Evolutionary conservation across 1,140 invertebrate species (phyloP), one percentile per base, ranked within the genome.

Genomic region (Callitettix versicolor): DNA sequence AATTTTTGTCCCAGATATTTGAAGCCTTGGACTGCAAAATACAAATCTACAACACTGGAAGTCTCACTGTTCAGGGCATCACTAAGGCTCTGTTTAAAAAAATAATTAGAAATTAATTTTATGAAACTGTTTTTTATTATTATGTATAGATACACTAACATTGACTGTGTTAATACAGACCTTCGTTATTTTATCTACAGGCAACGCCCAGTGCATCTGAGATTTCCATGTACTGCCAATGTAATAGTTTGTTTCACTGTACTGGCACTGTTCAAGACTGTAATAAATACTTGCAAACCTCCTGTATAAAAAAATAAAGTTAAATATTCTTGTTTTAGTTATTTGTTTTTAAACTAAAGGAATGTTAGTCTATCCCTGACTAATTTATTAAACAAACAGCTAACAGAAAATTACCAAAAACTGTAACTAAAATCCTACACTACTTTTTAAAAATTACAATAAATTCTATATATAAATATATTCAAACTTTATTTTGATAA

Each of bases 231-330:
- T 71, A 18, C 68, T 68, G 2, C 73, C 69, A 3, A 75, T 71
- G 62, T 78, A 73, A 65, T 73, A 80, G 26, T 76, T 63, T 18
- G 71, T 72, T 60, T 79, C 77, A 73, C 71, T n/a, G 68, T 57
- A 21, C 62, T 66, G 5, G 60, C 64, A 33, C 67, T 71, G 44
- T 73, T 62, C 66, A 63, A 38, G 64, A 64, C 59, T 69, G 71
- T 33, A 74, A 58, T 4, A 75, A 57, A 50, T 67, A 71, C 40
- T 76, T 74, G 64, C 79, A 82, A 14, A 74, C 69, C 56, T 75
- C 72, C 78, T 81, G 62, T 20, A 69, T n/a, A 55, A 61, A 33
- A n/a, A n/a, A n/a, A n/a, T n/a, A n/a, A n/a, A n/a, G n/a, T n/a
- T n/a, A n/a, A n/a, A n/a, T n/a, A n/a, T n/a, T n/a, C n/a, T n/a